Conservation (phyloP, 2,113 vertebrate genomes). For the Atherinomorus stipes region DNA sequence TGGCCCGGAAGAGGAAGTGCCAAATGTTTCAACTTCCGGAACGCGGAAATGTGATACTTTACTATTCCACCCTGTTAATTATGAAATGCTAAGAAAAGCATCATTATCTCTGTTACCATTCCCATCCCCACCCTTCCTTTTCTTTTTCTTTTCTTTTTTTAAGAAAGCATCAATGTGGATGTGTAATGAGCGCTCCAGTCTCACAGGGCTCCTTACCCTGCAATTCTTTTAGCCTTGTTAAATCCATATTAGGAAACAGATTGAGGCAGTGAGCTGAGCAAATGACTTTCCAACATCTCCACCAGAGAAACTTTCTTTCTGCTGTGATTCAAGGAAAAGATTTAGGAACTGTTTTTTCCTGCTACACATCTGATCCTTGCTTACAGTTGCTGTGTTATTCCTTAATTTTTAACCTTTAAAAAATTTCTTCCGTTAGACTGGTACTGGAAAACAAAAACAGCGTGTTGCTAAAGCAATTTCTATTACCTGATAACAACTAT, state of each 20-base stretch:
- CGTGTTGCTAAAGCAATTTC: too few relatives aligned
- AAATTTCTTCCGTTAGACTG: neutral
- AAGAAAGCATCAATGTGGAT: slow-evolving; percentile 2
- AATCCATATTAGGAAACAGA: slow-evolving; percentile 48
- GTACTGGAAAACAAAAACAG: too few relatives aligned
- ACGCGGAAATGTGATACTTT: too few relatives aligned
- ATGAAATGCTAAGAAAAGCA: slow-evolving; percentile 11
- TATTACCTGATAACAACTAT: too few relatives aligned
- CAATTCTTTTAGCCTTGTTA: slow-evolving; percentile 37
- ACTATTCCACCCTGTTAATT: neutral
- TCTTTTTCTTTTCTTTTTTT: neutral
- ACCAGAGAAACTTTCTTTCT: neutral
- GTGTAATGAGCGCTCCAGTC: slow-evolving; percentile 38
- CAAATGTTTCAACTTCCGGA: too few relatives aligned
- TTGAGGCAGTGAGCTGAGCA: slow-evolving; percentile 15
- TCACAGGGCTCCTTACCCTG: slow-evolving; percentile 23
- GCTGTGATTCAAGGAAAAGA: neutral
- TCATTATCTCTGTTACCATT: neutral
- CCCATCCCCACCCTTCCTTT: neutral
- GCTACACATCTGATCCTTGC: neutral
- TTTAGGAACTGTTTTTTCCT: neutral
- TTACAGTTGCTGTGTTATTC: neutral
- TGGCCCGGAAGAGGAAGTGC: too few relatives aligned
- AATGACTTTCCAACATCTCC: neutral
- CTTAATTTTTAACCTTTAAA: neutral